Evolutionary conservation across 2,797 vertebrate species (phyloP), one percentile per base, ranked within the genome.

Genomic region (Anomalospiza imberbis): DNA sequence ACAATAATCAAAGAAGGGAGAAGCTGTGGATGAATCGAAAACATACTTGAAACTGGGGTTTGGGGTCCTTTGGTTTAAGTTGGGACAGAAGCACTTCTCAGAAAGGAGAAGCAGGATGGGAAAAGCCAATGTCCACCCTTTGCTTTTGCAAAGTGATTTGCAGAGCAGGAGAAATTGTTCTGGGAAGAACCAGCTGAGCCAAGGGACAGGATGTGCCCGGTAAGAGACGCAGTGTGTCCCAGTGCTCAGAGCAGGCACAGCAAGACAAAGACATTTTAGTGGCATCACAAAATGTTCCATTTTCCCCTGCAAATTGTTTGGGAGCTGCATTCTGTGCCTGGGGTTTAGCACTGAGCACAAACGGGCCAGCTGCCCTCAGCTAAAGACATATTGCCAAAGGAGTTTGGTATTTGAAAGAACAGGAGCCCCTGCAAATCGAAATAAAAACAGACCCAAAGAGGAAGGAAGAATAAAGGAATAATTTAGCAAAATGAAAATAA

Each of bases 401-500:
- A 51, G 60, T 28, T 16, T 82, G 67, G 24, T 73, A 38, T 67
- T 79, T 42, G 53, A 70, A 75, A 89, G 62, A 85, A 57, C n/a
- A 55, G 71, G 47, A 91, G 63, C 10, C n/a, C 17, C 66, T 72
- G 36, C 29, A 53, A 72, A 60, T 11, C 0, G 1, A 81, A 90
- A 75, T 48, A 72, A 89, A 85, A 94, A 63, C 7, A 55, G 66
- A 8, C 53, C 66, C 57, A 38, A 84, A 94, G 75, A 85, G 89
- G 87, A 96, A 94, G 65, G 40, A 92, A 72, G 77, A 95, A 94
- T 70, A 58, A 84, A 82, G 34, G 48, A 68, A 67, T 28, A 7
- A 71, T 79, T 80, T 71, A 67, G 16, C 53, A 79, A 93, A 89
- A 88, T 89, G 57, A 89, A 94, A 95, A 93, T 58, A 88, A 89